A percentile compares a stretch with the other conserved stretches of the same genome.
phyloP scores from a whole-genome alignment of 1,140 invertebrate species.

The Branchinecta lindahli region DNA sequence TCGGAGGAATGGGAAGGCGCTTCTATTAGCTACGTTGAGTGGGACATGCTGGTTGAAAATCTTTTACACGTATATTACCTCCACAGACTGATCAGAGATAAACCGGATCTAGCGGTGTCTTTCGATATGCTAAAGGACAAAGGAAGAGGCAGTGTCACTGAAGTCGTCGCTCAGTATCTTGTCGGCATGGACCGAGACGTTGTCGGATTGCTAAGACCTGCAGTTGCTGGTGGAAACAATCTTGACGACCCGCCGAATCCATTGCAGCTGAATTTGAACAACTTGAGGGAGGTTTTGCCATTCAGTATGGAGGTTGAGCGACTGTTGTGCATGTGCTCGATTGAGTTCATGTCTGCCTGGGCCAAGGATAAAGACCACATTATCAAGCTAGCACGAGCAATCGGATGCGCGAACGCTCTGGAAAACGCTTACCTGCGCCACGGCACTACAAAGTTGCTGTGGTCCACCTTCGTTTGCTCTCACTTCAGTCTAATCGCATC shows the following conservation, averaged over 20 bases:
- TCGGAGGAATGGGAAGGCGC: constrained; percentile 59
- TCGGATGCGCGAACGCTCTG: neutral
- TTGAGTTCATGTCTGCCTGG: neutral
- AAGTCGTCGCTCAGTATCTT: neutral
- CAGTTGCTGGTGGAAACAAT: neutral
- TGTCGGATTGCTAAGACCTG: neutral
- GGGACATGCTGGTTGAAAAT: constrained; percentile 68
- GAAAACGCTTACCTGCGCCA: neutral
- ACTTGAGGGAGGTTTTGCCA: neutral
- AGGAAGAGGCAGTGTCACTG: neutral
- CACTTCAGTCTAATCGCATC: constrained; percentile 52
- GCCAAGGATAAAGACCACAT: neutral
- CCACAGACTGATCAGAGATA: neutral
- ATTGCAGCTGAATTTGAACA: neutral
- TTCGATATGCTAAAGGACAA: neutral
- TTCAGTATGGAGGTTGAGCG: neutral
- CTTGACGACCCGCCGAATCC: neutral
- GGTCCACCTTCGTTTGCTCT: constrained; percentile 66
- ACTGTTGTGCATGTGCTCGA: neutral
- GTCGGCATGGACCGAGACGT: neutral
- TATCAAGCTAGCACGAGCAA: neutral
- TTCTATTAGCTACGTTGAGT: constrained; percentile 64
- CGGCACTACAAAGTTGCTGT: constrained; percentile 41
- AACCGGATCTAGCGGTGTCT: neutral
- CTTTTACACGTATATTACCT: constrained; percentile 60